Evolutionary conservation across 2,888 invertebrate genomes (phyloP).

Genomic region (Nemotelus pantherinus): DNA sequence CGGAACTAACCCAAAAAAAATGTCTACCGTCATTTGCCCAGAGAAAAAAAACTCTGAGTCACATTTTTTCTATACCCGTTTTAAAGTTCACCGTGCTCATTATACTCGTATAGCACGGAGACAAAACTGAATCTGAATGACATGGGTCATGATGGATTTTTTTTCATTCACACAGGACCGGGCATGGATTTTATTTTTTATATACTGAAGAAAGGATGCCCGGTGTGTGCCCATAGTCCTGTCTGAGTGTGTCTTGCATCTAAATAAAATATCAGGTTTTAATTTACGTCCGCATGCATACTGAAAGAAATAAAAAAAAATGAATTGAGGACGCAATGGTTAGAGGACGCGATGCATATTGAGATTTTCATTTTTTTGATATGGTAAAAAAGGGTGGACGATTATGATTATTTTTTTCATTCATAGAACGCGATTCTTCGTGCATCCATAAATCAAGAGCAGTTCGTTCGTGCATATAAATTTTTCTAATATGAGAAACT

Average conservation of each 20-base stretch:
- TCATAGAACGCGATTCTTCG: not conserved
- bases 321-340: no score
- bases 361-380: not conserved
- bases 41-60: slow-evolving; percentile 36
- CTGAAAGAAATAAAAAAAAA: no score
- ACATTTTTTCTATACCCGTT: slow-evolving; percentile 46
- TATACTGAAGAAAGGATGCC: slow-evolving; percentile 2
- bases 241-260: slow-evolving; percentile 11
- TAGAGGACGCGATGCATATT: slow-evolving; percentile 19
- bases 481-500: slow-evolving; percentile 37
- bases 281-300: slow-evolving; percentile 34
- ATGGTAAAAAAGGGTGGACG: slow-evolving; percentile 36
- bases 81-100: slow-evolving; percentile 22
- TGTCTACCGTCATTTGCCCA: slow-evolving; percentile 1
- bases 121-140: slow-evolving; percentile 32
- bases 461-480: not conserved
- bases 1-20: slow-evolving; percentile 49
- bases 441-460: slow-evolving; percentile 26
- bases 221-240: slow-evolving; percentile 30
- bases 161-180: slow-evolving; percentile 28
- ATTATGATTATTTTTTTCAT: slow-evolving; percentile 12
- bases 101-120: slow-evolving; percentile 20
- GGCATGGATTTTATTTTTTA: not conserved
- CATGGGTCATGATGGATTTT: slow-evolving; percentile 38
- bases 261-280: slow-evolving; percentile 43